Evolutionary conservation across 1,140 invertebrate genomes (phyloP).

Genomic region (Penaeus chinensis): DNA sequence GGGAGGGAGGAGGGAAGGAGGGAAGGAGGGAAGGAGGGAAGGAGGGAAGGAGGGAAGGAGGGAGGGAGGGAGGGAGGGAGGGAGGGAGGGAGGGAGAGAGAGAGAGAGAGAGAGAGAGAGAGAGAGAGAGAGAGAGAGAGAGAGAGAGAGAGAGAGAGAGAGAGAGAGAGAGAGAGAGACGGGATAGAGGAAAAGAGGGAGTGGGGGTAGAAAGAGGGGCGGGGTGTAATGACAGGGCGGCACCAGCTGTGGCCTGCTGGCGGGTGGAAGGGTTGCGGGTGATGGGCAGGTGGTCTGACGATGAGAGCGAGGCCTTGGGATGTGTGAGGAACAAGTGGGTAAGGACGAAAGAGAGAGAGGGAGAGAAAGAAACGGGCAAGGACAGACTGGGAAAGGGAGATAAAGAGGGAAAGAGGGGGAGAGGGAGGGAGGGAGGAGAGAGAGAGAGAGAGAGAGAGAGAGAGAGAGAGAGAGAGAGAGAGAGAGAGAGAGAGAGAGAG

Average conservation of each 20-base stretch:
- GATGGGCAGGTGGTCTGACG: background rate
- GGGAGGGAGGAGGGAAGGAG: background rate
- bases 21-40: background rate
- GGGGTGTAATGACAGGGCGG: background rate
- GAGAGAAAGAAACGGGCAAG: background rate
- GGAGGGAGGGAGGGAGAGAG: background rate
- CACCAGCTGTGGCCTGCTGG: background rate
- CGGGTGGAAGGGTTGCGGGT: background rate
- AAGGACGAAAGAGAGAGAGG: background rate
- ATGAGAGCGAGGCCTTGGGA: background rate
- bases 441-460: background rate
- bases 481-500: background rate
- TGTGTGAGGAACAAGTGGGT: background rate
- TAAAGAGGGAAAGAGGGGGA: background rate
- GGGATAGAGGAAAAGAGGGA: conserved; percentile 21
- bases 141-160: conserved; percentile 31
- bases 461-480: background rate
- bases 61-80: background rate
- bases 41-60: background rate
- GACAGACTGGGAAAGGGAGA: background rate
- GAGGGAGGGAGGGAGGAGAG: background rate
- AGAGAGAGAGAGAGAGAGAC: conserved; percentile 27
- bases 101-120: background rate
- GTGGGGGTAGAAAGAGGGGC: conserved; percentile 3
- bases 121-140: conserved; percentile 10